phyloP scores from a whole-genome alignment of 2,113 vertebrate genomes.

The Alaudala cheleensis region DNA sequence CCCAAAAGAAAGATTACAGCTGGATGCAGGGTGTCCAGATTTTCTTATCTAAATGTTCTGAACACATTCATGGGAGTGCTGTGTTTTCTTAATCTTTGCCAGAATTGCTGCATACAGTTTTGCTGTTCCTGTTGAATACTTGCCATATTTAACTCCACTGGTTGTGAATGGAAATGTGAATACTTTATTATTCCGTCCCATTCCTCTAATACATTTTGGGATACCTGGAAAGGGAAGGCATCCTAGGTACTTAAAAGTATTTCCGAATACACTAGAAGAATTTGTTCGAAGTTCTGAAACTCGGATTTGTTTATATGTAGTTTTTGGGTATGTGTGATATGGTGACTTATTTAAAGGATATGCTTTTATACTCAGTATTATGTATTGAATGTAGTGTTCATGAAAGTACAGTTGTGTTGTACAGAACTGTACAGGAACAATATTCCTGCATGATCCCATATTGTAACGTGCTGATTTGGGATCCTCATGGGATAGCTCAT shows the following conservation, averaged over 20 bases:
- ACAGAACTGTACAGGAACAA: background rate
- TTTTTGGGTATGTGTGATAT: background rate
- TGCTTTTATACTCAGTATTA: background rate
- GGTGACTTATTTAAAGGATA: background rate
- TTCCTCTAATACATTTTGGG: background rate
- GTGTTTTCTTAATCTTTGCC: conserved; percentile 8
- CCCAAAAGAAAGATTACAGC: background rate
- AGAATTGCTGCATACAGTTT: background rate
- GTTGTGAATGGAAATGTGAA: background rate
- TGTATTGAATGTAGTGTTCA: background rate
- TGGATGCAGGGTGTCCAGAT: background rate
- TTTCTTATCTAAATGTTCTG: conserved; percentile 16
- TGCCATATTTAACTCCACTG: conserved; percentile 19
- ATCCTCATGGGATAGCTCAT: background rate
- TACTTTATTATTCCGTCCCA: background rate
- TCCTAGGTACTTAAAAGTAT: background rate
- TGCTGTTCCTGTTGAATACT: background rate
- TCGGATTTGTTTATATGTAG: background rate
- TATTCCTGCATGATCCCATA: background rate
- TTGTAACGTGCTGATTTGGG: background rate
- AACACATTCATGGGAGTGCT: background rate
- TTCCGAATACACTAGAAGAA: background rate
- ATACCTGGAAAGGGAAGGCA: background rate
- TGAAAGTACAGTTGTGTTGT: background rate
- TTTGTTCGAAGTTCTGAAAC: background rate